Base-by-base conservation (phyloP, 35 echinoderm and acorn worm species). In the Apostichopus californicus region DNA sequence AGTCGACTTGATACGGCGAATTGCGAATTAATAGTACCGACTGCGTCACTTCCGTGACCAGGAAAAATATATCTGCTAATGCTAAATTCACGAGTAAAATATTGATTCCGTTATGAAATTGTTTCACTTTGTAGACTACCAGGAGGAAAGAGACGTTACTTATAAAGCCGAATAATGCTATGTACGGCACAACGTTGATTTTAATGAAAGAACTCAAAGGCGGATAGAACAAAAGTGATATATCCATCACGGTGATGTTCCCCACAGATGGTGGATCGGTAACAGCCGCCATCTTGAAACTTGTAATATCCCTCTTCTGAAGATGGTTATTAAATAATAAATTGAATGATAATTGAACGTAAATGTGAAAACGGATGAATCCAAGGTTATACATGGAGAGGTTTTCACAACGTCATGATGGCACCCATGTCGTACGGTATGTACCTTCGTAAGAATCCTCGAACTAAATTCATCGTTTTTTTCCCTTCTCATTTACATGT, bases 101-200 rank as follows among this genome's bases (percentile, higher is more conserved):
- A 72, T 89, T 89, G 86, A 89, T 89, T 0, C 86, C 60, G 23
- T 68, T 89, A 14, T 89, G 86, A 55, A 89, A 89, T 20, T 73
- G 86, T 23, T 89, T 73, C 4, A 89, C 86, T 23, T 46, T 23
- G 68, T 52, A 72, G 5, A 89, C 86, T 17, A 89, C 86, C 4
- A 89, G 5, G 9, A 89, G 28, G 63, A 89, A 89, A 7, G 86
- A 71, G n/a, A 72, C 12, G 25, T 89, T 89, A 89, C 61, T 52
- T 17, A 89, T 54, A 7, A 89, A 21, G 25, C 86, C 86, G 21
- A 89, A 89, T 5, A 73, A 18, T 8, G 86, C 86, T 66, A 89
- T 54, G 52, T 53, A 68, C 1, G 86, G 86, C 6, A 89, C 17
- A 28, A 89, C 63, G 24, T 89, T 52, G 2, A 55, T 1, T 57